These are phyloP conservation scores for Tragelaphus buxtoni DNA, from an alignment of 2,113 vertebrate species.

Conservation along the genomic window DNA sequence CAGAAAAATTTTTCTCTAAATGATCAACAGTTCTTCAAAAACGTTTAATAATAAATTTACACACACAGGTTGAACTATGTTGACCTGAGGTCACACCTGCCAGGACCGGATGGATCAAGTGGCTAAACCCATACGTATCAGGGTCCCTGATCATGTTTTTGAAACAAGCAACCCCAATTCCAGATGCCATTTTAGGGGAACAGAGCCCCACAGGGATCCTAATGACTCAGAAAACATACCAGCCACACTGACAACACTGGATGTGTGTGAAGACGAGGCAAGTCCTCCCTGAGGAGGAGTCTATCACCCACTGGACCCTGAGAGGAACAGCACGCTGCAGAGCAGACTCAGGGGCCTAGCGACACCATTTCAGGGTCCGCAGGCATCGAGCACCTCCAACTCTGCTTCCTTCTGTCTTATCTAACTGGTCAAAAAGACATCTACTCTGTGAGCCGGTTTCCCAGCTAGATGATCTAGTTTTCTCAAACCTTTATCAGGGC, in stretches of 20 bases:
- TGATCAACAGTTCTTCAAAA: neutral
- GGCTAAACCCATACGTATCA: neutral
- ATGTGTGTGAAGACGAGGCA: neutral
- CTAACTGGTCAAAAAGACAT: neutral
- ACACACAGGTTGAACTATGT: neutral
- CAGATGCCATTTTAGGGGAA: neutral
- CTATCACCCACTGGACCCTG: neutral
- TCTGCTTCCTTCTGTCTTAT: neutral
- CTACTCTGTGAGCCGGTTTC: neutral
- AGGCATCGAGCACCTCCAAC: neutral
- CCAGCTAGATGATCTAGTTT: neutral
- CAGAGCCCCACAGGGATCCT: neutral
- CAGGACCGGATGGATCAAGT: neutral
- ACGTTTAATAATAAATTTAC: constrained; percentile 1
- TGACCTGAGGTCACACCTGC: neutral
- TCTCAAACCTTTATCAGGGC: neutral
- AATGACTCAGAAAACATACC: neutral
- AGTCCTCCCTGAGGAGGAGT: neutral
- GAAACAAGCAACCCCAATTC: constrained; percentile 30
- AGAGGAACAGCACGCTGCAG: neutral
- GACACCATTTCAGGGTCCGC: neutral
- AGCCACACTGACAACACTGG: neutral
- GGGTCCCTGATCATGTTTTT: neutral
- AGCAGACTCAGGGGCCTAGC: neutral
- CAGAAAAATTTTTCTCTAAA: constrained; percentile 23